phyloP scores from a whole-genome alignment of 2,113 vertebrate genomes.

The Trinectes maculatus region DNA sequence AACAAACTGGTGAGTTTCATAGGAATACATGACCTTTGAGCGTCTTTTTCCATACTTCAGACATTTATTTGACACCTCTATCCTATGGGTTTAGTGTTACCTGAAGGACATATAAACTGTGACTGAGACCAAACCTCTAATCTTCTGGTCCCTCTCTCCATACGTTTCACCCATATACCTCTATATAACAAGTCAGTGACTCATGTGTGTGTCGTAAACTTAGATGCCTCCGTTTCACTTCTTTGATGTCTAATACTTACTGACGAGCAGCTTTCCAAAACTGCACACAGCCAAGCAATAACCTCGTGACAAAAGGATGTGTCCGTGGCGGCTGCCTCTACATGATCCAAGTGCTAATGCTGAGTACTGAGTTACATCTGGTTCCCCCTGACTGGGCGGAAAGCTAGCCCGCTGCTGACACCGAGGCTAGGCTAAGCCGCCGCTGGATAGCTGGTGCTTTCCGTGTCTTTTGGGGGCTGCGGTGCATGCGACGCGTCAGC shows the following conservation, averaged over 20 bases:
- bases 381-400: slow-evolving; percentile 55
- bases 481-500: slow-evolving; percentile 62
- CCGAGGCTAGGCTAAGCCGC: slow-evolving; percentile 52
- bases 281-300: slow-evolving; percentile 25
- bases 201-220: slow-evolving; percentile 27
- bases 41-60: background rate
- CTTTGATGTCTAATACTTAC: slow-evolving; percentile 35
- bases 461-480: slow-evolving; percentile 59
- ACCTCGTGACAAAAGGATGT: slow-evolving; percentile 48
- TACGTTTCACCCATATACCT: slow-evolving; percentile 20
- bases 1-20: too few species aligned
- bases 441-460: slow-evolving; percentile 55
- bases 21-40: background rate
- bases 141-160: slow-evolving; percentile 25
- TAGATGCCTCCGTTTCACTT: slow-evolving; percentile 1
- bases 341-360: slow-evolving; percentile 55
- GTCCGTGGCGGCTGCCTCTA: slow-evolving; percentile 31
- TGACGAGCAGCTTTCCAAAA: slow-evolving; percentile 30
- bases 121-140: slow-evolving; percentile 27
- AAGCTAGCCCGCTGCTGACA: slow-evolving; percentile 48
- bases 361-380: slow-evolving; percentile 73
- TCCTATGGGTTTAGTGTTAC: background rate
- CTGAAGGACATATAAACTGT: slow-evolving; percentile 11
- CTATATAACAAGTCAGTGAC: slow-evolving; percentile 16
- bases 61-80: background rate